Conservation (phyloP, 2,113 vertebrate genomes). For the Bos taurus region DNA sequence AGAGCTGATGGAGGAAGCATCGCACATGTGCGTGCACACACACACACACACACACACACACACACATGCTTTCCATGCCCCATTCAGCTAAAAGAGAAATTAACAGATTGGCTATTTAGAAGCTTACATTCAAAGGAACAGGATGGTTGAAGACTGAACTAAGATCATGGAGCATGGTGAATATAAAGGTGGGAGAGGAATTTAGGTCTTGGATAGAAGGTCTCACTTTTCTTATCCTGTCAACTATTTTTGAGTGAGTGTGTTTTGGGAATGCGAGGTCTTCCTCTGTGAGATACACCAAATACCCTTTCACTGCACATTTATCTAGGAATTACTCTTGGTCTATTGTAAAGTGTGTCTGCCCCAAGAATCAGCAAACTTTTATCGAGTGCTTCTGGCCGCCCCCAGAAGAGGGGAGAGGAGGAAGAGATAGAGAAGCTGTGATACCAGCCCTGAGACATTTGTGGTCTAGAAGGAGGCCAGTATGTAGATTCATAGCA, state of each 20-base stretch:
- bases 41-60: neutral
- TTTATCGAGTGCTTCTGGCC: neutral
- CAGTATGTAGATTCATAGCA: neutral
- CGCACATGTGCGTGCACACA: neutral
- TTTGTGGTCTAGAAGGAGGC: neutral
- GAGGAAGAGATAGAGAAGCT: neutral
- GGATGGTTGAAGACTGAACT: neutral
- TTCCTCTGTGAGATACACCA: neutral
- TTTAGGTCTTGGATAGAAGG: neutral
- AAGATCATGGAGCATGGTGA: neutral
- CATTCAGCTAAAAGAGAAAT: neutral
- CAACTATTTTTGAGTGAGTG: neutral
- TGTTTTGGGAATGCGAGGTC: neutral
- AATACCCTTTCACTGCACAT: neutral
- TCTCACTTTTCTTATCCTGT: neutral
- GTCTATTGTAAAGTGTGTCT: neutral
- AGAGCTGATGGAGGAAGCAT: neutral
- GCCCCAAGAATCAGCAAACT: neutral
- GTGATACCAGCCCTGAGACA: neutral
- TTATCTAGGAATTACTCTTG: neutral
- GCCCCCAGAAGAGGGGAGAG: neutral
- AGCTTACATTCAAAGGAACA: neutral
- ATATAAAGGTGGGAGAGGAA: neutral
- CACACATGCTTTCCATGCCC: neutral
- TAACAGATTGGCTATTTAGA: neutral